Percentiles rank a stretch among this genome's conserved stretches.
phyloP scores from a whole-genome alignment of 2,888 invertebrate genomes.

The Apodemia duryi region DNA sequence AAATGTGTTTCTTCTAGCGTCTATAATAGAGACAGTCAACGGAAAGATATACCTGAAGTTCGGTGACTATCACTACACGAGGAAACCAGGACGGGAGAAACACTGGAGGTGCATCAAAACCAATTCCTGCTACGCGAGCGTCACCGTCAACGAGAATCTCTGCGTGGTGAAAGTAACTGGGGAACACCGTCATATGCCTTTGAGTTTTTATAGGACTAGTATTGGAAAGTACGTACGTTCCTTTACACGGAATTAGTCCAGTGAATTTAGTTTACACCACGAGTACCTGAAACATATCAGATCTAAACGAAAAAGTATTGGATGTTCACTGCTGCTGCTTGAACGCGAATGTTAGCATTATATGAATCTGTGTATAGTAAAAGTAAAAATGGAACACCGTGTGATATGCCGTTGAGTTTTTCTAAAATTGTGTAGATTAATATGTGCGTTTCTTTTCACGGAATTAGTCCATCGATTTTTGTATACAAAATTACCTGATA shows the following conservation, averaged over 20 bases:
- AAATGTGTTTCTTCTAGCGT: slow-evolving; percentile 29
- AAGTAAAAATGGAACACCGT: no score
- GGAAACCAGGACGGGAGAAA: slow-evolving; percentile 37
- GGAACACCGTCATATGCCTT: slow-evolving; percentile 18
- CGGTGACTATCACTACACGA: slow-evolving; percentile 41
- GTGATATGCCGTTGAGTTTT: slow-evolving; percentile 11
- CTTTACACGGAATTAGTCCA: background rate
- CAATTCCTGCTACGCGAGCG: slow-evolving; percentile 32
- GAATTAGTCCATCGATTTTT: background rate
- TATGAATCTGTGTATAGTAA: no score
- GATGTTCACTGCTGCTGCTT: background rate
- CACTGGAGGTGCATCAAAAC: slow-evolving; percentile 41
- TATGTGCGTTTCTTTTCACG: background rate
- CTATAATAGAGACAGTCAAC: slow-evolving; percentile 15
- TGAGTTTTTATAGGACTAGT: background rate
- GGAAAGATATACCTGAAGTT: slow-evolving; percentile 17
- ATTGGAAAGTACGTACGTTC: slow-evolving; percentile 6
- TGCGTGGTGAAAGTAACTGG: slow-evolving; percentile 3
- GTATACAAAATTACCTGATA: background rate
- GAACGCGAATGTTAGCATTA: no score
- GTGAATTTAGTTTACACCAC: background rate
- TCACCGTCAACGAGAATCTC: slow-evolving; percentile 26
- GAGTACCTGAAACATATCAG: background rate
- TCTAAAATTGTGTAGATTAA: background rate
- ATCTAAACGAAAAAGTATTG: background rate